Evolutionary conservation across 2,113 vertebrate genomes (phyloP).

Genomic region (Ranitomeya variabilis): DNA sequence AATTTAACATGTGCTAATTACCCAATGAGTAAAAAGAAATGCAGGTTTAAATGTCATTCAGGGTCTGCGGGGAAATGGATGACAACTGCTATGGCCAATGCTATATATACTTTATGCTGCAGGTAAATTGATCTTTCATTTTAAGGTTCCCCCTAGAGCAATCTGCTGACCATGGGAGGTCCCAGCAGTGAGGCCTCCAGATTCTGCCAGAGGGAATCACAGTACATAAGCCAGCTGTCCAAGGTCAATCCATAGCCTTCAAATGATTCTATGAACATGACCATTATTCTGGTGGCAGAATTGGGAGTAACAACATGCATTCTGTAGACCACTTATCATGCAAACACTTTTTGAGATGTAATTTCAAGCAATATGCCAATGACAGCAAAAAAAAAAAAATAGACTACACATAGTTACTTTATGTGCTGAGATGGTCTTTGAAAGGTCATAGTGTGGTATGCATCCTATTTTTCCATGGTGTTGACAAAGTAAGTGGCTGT

Average conservation of each 20-base stretch:
- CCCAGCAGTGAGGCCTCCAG: not conserved
- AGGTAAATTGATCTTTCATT: not conserved
- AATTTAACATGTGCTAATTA: no score
- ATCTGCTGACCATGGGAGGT: not conserved
- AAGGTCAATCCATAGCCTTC: not conserved
- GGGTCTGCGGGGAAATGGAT: not conserved
- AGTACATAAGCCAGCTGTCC: not conserved
- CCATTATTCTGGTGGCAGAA: not conserved
- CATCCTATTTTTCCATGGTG: conserved; percentile 7
- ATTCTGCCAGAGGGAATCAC: not conserved
- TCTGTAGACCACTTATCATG: not conserved
- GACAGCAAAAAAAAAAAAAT: not conserved
- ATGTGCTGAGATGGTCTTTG: not conserved
- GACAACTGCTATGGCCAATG: not conserved
- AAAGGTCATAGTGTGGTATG: conserved; percentile 11
- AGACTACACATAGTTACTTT: conserved; percentile 22
- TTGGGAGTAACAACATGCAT: not conserved
- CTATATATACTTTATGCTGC: not conserved
- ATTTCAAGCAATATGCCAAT: not conserved
- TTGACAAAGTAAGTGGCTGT: conserved; percentile 21
- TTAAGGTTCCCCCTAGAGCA: not conserved
- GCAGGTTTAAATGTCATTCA: not conserved
- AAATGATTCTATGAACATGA: not conserved
- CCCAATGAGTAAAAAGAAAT: not conserved
- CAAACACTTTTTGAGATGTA: not conserved